Percentiles rank a stretch among this genome's conserved stretches.
Evolutionary conservation across 2,888 invertebrate genomes (phyloP).

Genomic region (Tetragonisca angustula): DNA sequence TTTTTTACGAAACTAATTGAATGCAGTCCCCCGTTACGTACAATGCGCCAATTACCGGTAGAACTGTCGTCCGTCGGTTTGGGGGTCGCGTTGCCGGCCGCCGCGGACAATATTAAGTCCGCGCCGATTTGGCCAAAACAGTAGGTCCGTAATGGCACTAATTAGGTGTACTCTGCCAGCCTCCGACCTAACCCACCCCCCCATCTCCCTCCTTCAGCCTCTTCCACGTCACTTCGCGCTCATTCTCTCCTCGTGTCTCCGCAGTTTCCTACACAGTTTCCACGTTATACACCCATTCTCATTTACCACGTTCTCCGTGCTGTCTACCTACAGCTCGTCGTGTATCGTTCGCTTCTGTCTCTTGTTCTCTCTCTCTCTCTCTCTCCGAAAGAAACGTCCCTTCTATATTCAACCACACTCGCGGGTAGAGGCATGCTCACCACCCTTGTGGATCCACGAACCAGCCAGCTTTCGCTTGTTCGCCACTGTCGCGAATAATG

Average conservation of each 20-base stretch:
- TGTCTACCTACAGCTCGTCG: slow-evolving; percentile 38
- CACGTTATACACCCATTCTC: slow-evolving; percentile 54
- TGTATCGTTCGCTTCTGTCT: slow-evolving; percentile 23
- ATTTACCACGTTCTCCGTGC: slow-evolving; percentile 45
- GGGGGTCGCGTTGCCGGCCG: slow-evolving; percentile 29
- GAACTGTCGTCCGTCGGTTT: slow-evolving; percentile 70
- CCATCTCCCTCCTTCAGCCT: background rate
- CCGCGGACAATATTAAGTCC: slow-evolving; percentile 77
- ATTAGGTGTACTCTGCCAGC: slow-evolving; percentile 76
- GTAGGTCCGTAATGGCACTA: slow-evolving; percentile 76
- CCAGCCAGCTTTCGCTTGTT: slow-evolving; percentile 15
- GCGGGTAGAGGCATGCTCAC: background rate
- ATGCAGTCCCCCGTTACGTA: slow-evolving; percentile 74
- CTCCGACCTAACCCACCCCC: slow-evolving; percentile 27
- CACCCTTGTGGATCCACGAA: background rate
- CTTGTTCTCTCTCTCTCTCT: background rate
- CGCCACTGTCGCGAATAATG: slow-evolving; percentile 39
- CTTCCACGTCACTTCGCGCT: slow-evolving; percentile 34
- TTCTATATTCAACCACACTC: background rate
- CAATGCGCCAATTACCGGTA: slow-evolving; percentile 76
- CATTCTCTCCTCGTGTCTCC: slow-evolving; percentile 41
- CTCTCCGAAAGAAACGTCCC: slow-evolving; percentile 23
- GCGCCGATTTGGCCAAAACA: slow-evolving; percentile 77
- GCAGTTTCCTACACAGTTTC: slow-evolving; percentile 35
- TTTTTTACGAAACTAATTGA: slow-evolving; percentile 80